phyloP scores from a whole-genome alignment of 2,113 vertebrate species.

The Laticauda laticaudata region DNA sequence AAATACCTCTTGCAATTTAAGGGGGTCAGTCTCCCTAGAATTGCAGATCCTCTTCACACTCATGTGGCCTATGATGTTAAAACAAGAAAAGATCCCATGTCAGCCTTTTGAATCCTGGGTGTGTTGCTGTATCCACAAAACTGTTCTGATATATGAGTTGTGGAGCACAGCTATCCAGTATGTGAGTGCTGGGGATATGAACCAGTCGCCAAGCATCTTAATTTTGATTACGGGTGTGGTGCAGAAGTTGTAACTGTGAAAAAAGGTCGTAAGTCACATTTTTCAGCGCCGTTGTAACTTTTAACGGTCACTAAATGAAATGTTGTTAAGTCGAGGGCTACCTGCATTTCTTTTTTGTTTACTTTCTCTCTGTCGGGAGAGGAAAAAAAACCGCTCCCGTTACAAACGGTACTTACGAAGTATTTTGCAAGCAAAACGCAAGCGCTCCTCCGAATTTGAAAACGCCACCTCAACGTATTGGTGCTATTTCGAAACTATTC shows the following conservation, averaged over 20 bases:
- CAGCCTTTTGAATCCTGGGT: too few relatives aligned
- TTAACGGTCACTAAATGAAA: too few relatives aligned
- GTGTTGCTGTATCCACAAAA: neutral
- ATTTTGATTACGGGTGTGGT: too few relatives aligned
- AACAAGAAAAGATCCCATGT: neutral
- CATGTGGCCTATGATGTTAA: neutral
- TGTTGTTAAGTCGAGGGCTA: too few relatives aligned
- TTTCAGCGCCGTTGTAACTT: too few relatives aligned
- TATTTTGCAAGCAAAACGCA: neutral
- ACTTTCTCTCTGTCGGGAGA: neutral
- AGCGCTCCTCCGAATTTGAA: neutral
- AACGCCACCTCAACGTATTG: neutral
- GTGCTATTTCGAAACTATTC: neutral
- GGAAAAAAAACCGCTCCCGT: accelerated
- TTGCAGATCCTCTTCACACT: neutral
- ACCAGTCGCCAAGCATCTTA: too few relatives aligned
- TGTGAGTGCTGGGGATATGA: neutral
- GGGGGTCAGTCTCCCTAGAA: neutral
- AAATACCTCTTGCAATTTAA: neutral
- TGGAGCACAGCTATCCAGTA: too few relatives aligned
- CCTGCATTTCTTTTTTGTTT: neutral
- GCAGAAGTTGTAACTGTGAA: too few relatives aligned
- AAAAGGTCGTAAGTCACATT: too few relatives aligned
- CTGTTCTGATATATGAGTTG: neutral
- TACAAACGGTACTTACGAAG: neutral